Conservation (phyloP, 2,888 invertebrate species). For the Lutraria lutraria region DNA sequence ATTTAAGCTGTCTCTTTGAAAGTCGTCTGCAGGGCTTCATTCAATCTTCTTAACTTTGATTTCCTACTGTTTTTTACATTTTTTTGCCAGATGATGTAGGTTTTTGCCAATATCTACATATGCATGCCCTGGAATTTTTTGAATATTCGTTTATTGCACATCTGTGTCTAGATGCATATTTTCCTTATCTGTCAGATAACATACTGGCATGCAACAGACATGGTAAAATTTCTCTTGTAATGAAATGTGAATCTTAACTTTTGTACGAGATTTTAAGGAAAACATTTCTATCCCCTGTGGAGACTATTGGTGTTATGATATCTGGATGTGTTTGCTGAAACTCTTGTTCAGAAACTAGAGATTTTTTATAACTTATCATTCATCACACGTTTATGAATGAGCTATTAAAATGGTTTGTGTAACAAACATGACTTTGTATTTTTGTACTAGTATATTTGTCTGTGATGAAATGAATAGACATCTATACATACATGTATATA, state of each 20-base stretch:
- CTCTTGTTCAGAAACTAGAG: not conserved
- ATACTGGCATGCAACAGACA: not conserved
- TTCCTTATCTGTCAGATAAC: not conserved
- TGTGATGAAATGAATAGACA: no score
- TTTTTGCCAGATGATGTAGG: conserved; percentile 1
- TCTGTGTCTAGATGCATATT: not conserved
- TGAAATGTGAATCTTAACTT: not conserved
- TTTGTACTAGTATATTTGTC: no score
- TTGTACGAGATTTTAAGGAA: not conserved
- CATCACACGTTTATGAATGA: no score
- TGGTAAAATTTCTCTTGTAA: not conserved
- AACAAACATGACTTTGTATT: no score
- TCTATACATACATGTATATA: no score
- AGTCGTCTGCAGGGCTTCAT: not conserved
- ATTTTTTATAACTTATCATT: not conserved
- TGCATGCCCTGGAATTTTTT: not conserved
- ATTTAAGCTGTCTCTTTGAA: not conserved
- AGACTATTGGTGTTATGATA: not conserved
- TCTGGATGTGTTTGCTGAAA: not conserved
- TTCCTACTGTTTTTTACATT: conserved; percentile 2
- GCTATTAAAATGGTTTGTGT: no score
- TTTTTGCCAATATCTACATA: conserved; percentile 7
- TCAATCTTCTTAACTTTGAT: not conserved
- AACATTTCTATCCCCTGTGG: not conserved
- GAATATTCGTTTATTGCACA: not conserved